phyloP scores from a whole-genome alignment of 2,113 vertebrate genomes.

The Alethe diademata region DNA sequence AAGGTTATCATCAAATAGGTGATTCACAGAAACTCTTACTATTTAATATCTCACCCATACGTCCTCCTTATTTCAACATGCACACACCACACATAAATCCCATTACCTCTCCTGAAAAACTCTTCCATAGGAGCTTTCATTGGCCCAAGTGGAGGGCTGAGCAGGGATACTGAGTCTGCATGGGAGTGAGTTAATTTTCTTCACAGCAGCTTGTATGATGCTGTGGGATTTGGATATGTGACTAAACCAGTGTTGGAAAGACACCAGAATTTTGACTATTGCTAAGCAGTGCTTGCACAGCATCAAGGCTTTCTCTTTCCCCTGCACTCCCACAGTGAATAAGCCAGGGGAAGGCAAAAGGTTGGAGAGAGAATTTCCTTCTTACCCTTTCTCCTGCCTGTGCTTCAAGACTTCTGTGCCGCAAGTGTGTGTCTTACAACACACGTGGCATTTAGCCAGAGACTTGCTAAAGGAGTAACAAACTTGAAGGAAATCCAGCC shows the following conservation, averaged over 20 bases:
- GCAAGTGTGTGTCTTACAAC: neutral
- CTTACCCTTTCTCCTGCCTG: neutral
- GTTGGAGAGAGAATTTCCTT: neutral
- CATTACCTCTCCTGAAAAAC: neutral
- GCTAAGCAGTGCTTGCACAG: neutral
- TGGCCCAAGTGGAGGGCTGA: neutral
- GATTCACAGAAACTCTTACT: neutral
- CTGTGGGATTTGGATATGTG: neutral
- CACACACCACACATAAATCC: neutral
- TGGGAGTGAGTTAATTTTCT: neutral
- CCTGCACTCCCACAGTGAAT: neutral
- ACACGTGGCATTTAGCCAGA: neutral
- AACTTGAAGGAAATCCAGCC: neutral
- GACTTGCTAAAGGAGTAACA: neutral
- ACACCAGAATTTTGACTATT: neutral
- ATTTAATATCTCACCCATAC: neutral
- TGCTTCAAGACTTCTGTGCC: neutral
- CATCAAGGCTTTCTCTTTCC: neutral
- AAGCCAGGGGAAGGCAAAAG: neutral
- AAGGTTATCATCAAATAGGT: neutral
- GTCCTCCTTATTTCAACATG: neutral
- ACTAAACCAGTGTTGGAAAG: neutral
- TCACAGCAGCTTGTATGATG: neutral
- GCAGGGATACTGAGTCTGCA: neutral
- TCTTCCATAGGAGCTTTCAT: neutral